These are phyloP conservation scores for Archegozetes longisetosus DNA, from an alignment of 1,140 invertebrate genomes.

Conservation along the genomic window DNA sequence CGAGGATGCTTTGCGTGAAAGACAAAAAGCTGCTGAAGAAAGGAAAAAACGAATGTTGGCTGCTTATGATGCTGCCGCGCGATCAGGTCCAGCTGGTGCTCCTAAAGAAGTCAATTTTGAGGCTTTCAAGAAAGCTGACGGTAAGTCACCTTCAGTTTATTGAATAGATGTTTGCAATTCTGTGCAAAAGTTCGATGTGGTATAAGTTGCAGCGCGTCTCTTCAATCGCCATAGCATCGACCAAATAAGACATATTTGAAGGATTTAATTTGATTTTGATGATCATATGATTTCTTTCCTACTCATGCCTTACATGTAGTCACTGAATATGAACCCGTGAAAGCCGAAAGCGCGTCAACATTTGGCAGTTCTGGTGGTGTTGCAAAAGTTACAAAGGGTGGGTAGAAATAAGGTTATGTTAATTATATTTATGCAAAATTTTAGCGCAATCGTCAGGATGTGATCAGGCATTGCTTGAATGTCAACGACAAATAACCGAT, in stretches of 20 bases:
- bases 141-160: slow-evolving; percentile 11
- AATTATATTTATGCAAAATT: background rate
- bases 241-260: no score
- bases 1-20: slow-evolving; percentile 13
- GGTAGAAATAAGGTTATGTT: background rate
- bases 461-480: background rate
- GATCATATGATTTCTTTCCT: no score
- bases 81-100: slow-evolving; percentile 18
- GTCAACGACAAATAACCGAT: background rate
- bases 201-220: background rate
- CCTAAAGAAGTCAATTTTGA: slow-evolving; percentile 17
- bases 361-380: slow-evolving; percentile 12
- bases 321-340: slow-evolving; percentile 6
- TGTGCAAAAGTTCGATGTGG: background rate
- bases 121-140: slow-evolving; percentile 20
- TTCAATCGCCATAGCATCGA: no score
- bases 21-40: slow-evolving; percentile 18
- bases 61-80: slow-evolving; percentile 18
- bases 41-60: slow-evolving; percentile 17
- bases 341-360: slow-evolving; percentile 6
- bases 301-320: slow-evolving; percentile 3
- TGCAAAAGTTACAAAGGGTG: slow-evolving; percentile 15
- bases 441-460: no score
- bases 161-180: background rate
- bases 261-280: no score